phyloP scores from a whole-genome alignment of 2,888 invertebrate species.

The Epinotia bilunana region DNA sequence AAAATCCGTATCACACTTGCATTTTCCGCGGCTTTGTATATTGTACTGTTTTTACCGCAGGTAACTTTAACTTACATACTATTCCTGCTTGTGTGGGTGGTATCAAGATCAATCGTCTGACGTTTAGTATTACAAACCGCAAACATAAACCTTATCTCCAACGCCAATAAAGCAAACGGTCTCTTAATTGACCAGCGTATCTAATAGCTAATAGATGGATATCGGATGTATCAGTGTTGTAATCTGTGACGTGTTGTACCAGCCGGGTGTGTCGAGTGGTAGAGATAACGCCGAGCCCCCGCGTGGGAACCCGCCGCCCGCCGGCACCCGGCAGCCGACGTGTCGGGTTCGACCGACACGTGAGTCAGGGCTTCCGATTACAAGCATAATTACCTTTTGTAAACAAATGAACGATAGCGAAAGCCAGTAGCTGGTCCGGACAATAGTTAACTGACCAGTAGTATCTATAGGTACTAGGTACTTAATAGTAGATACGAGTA shows the following conservation, averaged over 20 bases:
- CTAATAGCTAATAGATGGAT: background rate
- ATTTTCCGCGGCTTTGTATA: background rate
- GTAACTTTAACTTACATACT: background rate
- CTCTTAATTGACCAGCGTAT: background rate
- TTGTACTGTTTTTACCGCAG: background rate
- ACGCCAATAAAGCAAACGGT: background rate
- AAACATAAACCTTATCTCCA: background rate
- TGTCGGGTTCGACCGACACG: background rate
- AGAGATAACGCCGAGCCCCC: background rate
- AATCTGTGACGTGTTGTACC: background rate
- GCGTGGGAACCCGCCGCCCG: background rate
- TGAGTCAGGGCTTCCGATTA: slow-evolving; percentile 2
- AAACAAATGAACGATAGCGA: background rate
- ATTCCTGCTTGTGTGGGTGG: background rate
- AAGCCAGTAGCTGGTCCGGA: background rate
- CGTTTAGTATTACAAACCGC: background rate
- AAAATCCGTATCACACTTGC: background rate
- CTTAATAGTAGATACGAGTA: too few relatives aligned
- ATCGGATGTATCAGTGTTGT: background rate
- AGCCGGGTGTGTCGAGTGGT: background rate
- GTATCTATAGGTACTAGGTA: too few relatives aligned
- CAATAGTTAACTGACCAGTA: background rate
- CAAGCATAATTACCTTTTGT: background rate
- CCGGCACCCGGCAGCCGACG: background rate
- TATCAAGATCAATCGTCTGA: background rate